Base-by-base conservation (phyloP, 2,888 invertebrate species). In the Drosophila fungiperda region DNA sequence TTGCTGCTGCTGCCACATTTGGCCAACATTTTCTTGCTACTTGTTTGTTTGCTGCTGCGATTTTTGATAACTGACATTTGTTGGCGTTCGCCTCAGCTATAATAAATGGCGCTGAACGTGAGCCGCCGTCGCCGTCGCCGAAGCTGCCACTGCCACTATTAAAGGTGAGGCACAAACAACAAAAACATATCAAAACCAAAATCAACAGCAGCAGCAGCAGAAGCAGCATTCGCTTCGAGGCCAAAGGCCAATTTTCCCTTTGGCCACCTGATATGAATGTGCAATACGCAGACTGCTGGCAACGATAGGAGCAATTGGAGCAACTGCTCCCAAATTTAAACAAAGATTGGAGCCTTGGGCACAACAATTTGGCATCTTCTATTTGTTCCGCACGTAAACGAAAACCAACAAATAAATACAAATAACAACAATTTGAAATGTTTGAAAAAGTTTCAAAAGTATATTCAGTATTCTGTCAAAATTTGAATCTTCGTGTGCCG, bases 21-120 rank as follows among this genome's bases (percentile, higher is more conserved):
- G 75, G 74, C 87, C 84, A 83, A 89, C 89, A 87, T 84, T 76
- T 78, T 72, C 85, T 78, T 71, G 80, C 88, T 74, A 85, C 88
- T 84, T 85, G 90, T 82, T 82, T 82, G 88, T 85, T 71, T 72
- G 84, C 85, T 70, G 60, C 79, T 70, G 68, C 82, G 89, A 83
- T 83, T 87, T 83, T 81, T 83, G 87, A 89, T 83, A 83, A 84
- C 83, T 87, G 83, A 81, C 89, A 83, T 83, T 83, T 89, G 81
- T 58, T 69, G 79, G 78, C 73, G 48, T 42, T 67, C 61, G 76
- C 67, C 63, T 62, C 62, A 29, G 57, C 80, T 61, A 65, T 40
- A 80, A 63, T 70, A 80, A 80, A 66, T 63, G 77, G 36, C 62
- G 59, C 74, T 38, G 50, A 57, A 67, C 57, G 76, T 59, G 55